phyloP scores from a whole-genome alignment of 2,888 invertebrate species.

The Bombylius discolor region DNA sequence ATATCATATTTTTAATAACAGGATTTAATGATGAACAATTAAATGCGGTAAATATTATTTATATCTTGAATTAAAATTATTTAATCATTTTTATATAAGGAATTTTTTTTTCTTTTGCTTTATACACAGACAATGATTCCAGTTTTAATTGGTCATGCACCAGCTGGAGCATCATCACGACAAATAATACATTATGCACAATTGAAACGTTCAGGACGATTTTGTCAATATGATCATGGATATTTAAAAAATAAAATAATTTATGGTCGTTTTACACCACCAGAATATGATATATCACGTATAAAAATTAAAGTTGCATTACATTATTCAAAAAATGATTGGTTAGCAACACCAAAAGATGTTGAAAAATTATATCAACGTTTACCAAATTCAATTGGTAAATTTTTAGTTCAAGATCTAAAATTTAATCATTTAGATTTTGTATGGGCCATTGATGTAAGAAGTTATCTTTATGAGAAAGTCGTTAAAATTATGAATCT shows the following conservation, averaged over 20 bases:
- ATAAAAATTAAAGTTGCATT: slow-evolving; percentile 43
- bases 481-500: slow-evolving; percentile 41
- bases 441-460: slow-evolving; percentile 51
- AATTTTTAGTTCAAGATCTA: slow-evolving; percentile 42
- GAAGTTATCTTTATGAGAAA: slow-evolving; percentile 44
- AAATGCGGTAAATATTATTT: slow-evolving; percentile 29
- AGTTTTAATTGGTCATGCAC: slow-evolving; percentile 35
- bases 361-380: slow-evolving; percentile 40
- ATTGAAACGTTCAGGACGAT: slow-evolving; percentile 33
- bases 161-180: slow-evolving; percentile 36
- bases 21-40: slow-evolving; percentile 33
- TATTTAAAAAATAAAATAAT: slow-evolving; percentile 35
- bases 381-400: slow-evolving; percentile 42
- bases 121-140: slow-evolving; percentile 34
- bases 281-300: slow-evolving; percentile 41
- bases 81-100: background rate
- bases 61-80: slow-evolving; percentile 11
- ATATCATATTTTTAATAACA: slow-evolving; percentile 40
- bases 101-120: background rate
- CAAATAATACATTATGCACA: slow-evolving; percentile 38
- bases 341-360: slow-evolving; percentile 46
- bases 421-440: slow-evolving; percentile 59
- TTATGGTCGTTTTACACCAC: slow-evolving; percentile 41
- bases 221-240: slow-evolving; percentile 38
- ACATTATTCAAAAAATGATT: slow-evolving; percentile 48